Conservation (phyloP, 2,113 vertebrate species). For the Chlorodrepanis virens region DNA sequence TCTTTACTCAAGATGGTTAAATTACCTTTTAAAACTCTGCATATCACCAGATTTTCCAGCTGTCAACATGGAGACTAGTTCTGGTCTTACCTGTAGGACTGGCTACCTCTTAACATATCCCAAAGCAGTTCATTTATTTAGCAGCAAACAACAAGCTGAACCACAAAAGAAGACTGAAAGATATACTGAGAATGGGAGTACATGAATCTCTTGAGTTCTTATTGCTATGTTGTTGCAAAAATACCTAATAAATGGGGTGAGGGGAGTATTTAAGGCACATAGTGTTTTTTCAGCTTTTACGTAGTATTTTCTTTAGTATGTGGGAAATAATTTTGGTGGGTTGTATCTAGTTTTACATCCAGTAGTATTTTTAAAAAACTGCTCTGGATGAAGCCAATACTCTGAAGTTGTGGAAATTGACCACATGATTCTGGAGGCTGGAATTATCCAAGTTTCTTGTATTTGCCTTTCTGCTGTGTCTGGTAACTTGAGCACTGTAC, state of each 20-base stretch:
- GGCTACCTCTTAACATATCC: neutral
- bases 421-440: neutral
- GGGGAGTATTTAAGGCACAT: neutral
- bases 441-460: neutral
- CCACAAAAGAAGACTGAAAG: neutral
- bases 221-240: neutral
- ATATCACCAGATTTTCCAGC: neutral
- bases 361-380: neutral
- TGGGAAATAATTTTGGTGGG: neutral
- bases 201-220: neutral
- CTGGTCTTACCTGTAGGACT: neutral
- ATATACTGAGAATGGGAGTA: neutral
- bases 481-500: neutral
- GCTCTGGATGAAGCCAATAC: neutral
- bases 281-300: neutral
- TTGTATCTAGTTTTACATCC: neutral
- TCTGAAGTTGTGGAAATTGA: neutral
- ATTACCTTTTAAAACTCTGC: neutral
- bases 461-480: neutral
- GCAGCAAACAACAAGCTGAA: neutral
- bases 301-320: neutral
- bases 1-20: neutral
- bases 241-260: neutral
- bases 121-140: neutral
- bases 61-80: neutral